phyloP scores from a whole-genome alignment of 2,113 vertebrate genomes.

The Pollachius pollachius region DNA sequence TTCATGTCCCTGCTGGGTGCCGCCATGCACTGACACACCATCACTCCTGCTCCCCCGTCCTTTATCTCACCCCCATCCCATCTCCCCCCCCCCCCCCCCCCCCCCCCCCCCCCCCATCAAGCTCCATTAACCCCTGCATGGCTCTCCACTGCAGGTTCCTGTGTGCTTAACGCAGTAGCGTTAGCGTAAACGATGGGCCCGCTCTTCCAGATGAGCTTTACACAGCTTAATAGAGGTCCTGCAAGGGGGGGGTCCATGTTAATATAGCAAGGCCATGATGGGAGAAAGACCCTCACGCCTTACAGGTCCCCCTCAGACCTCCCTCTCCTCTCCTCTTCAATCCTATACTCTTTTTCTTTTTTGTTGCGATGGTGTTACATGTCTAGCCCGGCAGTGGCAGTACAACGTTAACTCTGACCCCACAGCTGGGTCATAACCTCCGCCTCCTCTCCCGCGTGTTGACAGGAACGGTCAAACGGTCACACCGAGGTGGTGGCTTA shows the following conservation, averaged over 20 bases:
- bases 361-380: constrained; percentile 42
- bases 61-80: constrained; percentile 30
- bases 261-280: constrained; percentile 69
- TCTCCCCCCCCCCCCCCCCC: constrained; percentile 31
- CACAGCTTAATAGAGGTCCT: constrained; percentile 77
- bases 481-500: constrained; percentile 31
- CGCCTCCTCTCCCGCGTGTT: constrained; percentile 30
- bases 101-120: constrained; percentile 53
- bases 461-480: constrained; percentile 51
- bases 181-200: constrained; percentile 75
- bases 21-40: constrained; percentile 39
- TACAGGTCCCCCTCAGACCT: constrained; percentile 29
- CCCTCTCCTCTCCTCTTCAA: constrained; percentile 1
- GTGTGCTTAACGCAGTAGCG: constrained; percentile 75
- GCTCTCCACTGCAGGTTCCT: constrained; percentile 73
- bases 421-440: constrained; percentile 28
- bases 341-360: constrained; percentile 25
- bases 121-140: constrained; percentile 78
- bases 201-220: constrained; percentile 73
- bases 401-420: constrained; percentile 49
- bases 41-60: constrained; percentile 27
- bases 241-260: constrained; percentile 61
- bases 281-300: constrained; percentile 29
- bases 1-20: constrained; percentile 38
- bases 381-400: constrained; percentile 27